Base-by-base conservation (phyloP, 2,797 vertebrate species). In the Sebastes taczanowskii region DNA sequence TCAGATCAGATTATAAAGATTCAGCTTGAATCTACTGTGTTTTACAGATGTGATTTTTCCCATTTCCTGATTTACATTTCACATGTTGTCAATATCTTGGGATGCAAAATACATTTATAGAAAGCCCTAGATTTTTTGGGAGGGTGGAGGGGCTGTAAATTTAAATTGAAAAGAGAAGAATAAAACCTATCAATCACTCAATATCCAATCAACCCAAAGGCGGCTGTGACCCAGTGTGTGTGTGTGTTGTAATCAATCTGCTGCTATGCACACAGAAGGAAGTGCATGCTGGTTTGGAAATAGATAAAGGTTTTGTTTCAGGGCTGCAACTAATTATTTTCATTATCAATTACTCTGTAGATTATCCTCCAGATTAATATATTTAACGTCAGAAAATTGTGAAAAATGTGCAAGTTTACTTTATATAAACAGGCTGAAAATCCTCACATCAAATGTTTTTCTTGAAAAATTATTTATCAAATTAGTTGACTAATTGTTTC, bases 151-250 rank as follows among this genome's bases (percentile, higher is more conserved):
- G 18, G 2, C n/a, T 64, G 7, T 59, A 10, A 60, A 11, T 55
- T 53, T 13, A 60, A 72, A 71, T 56, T 9, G 13, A 63, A 63
- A 32, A 20, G 11, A 38, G 55, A 1, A 71, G 16, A 62, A 68
- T 30, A 1, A 23, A 65, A 64, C 18, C 49, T 56, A 38, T 77
- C 20, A 25, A 10, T 58, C 5, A 11, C 2, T 82, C 78, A 23
- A 84, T 80, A 80, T 71, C 68, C 20, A 80, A 71, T 76, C 82
- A n/a, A 7, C 20, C 55, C 30, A n/a, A 3, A 74, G 13, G 53
- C 73, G 20, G 38, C 55, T 56, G 72, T 35, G 68, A 46, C 71
- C 71, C 5, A 1, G 16, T 7, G 34, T 35, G 34, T 35, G 34
- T 35, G 46, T 14, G 13, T 67, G 66, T 14, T 64, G 27, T 46